Evolutionary conservation across 2,113 vertebrate species (phyloP), one percentile per base, ranked within the genome.

Genomic region (Felis chaus): DNA sequence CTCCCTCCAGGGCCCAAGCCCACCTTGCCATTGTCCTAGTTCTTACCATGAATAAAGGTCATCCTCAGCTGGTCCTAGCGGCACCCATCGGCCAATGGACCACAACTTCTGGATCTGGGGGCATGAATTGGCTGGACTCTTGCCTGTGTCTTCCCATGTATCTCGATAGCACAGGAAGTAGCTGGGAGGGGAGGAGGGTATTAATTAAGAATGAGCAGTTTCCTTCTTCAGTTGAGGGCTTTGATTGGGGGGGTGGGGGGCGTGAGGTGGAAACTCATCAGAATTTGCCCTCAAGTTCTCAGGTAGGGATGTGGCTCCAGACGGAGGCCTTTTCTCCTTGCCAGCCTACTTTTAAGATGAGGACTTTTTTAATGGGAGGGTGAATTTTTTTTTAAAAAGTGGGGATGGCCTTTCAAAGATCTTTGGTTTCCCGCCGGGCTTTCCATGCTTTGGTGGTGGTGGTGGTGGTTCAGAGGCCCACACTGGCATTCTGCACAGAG

Each of bases 11-110:
- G 82, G 25, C 55, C 69, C 92, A 63, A 7, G 1, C 78, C 69
- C 65, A 14, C n/a, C 11, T 61, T 27, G 33, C 61, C 80, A 19
- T 33, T 0, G 7, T 81, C 90, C 39, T 41, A 9, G 27, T 55
- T 74, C 97, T 96, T 99, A 99, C 99, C 99, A 99, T 63, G 99
- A 98, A 18, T 96, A 94, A 83, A 99, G 97, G 96, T 99, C 98
- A 29, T 98, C 93, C 3, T 99, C 98, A 1, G 98, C 97, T 6
- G 99, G 99, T 65, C 98, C 97, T 14, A 98, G 97, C 94, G 99
- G 99, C 69, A 99, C 95, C 99, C 99, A 99, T 76, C 98, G 98
- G 15, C 99, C 99, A 16, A 99, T 99, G 83, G 99, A 99, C 99
- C 99, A 99, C 79, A 98, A 91, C 94, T 98, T 98, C 95, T 97